Evolutionary conservation across 1,140 invertebrate genomes (phyloP).

Genomic region (Drosophila murphyi): DNA sequence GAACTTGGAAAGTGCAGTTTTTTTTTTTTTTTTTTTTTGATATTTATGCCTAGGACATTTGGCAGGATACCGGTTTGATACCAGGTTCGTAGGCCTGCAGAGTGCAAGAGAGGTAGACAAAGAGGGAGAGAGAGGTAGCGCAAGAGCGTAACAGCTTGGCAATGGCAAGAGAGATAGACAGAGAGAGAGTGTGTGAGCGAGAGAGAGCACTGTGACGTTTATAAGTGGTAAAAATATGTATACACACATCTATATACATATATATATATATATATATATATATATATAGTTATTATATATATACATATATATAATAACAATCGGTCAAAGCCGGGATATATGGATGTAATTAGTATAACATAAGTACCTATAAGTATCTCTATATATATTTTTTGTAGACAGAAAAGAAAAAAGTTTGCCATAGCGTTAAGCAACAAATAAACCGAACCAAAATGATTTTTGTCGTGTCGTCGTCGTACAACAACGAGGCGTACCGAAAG

Average conservation of each 20-base stretch:
- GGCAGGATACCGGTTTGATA: slow-evolving; percentile 74
- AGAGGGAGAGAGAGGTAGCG: slow-evolving; percentile 29
- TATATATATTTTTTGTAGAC: slow-evolving; percentile 35
- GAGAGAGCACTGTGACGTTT: slow-evolving; percentile 9
- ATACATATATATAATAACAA: slow-evolving; percentile 30
- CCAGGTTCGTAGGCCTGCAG: slow-evolving; percentile 24
- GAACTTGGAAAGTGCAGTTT: slow-evolving; percentile 7
- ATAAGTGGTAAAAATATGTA: slow-evolving; percentile 19
- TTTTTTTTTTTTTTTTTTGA: neutral
- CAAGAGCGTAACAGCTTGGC: slow-evolving; percentile 14
- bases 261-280: slow-evolving; percentile 38
- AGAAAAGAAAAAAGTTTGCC: slow-evolving; percentile 51
- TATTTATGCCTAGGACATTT: slow-evolving; percentile 51
- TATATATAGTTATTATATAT: too few relatives aligned
- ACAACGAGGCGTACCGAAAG: slow-evolving; percentile 62
- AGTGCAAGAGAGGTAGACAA: neutral
- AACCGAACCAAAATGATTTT: slow-evolving; percentile 40
- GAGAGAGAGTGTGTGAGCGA: neutral
- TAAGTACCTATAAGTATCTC: neutral
- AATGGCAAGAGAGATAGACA: neutral
- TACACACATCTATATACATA: slow-evolving; percentile 15
- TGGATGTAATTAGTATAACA: neutral
- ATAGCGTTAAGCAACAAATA: slow-evolving; percentile 34
- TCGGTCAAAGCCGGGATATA: neutral
- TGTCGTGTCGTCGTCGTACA: slow-evolving; percentile 45